Percentiles rank a stretch among this genome's conserved stretches.
phyloP scores from a whole-genome alignment of 1,140 invertebrate species.

The Nephotettix cincticeps region DNA sequence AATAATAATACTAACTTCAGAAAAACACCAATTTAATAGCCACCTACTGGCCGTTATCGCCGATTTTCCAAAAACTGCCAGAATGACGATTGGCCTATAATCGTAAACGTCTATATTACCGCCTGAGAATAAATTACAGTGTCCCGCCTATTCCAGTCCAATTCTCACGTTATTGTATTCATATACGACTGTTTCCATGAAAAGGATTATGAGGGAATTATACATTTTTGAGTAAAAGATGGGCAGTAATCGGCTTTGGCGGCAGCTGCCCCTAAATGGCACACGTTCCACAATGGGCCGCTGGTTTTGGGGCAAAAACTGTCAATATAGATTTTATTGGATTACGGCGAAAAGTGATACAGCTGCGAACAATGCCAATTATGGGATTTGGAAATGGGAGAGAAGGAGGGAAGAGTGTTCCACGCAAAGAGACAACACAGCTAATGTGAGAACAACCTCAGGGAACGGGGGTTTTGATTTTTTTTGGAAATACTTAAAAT shows the following conservation, averaged over 20 bases:
- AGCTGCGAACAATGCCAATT: conserved; percentile 1
- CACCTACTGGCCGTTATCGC: too few species aligned
- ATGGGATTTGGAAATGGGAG: neutral
- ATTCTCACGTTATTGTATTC: neutral
- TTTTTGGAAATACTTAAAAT: too few species aligned
- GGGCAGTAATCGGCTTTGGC: conserved; percentile 11
- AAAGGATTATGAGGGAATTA: conserved; percentile 24
- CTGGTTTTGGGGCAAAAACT: conserved; percentile 22
- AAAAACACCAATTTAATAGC: too few species aligned
- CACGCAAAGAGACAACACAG: too few species aligned
- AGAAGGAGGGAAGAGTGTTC: neutral
- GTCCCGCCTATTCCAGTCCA: neutral
- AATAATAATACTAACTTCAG: too few species aligned
- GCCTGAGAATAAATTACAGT: too few species aligned
- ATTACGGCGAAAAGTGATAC: conserved; percentile 13
- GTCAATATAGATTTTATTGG: conserved; percentile 25
- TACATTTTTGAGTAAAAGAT: conserved; percentile 25
- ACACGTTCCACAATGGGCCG: conserved; percentile 11
- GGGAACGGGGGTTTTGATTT: too few species aligned
- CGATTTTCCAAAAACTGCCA: too few species aligned
- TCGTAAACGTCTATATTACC: conserved; percentile 8
- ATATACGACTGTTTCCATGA: conserved; percentile 10
- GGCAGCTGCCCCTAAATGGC: neutral
- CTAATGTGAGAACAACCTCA: too few species aligned
- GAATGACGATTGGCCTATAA: neutral